Evolutionary conservation across 2,113 vertebrate species (phyloP).

Genomic region (Petromus typicus): DNA sequence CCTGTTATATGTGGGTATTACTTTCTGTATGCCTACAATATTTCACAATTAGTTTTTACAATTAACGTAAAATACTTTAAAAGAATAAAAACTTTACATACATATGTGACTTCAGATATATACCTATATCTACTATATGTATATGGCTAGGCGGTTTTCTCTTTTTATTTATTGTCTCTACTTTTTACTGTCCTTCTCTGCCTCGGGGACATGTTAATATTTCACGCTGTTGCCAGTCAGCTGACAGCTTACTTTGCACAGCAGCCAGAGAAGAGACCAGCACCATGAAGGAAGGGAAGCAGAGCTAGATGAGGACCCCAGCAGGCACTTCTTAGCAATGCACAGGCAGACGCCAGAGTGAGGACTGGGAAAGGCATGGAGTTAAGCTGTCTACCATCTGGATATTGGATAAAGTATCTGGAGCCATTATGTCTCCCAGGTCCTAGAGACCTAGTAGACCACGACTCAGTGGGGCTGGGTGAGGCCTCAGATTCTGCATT

Average conservation of each 20-base stretch:
- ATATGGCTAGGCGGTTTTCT: not conserved
- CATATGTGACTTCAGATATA: not conserved
- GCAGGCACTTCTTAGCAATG: not conserved
- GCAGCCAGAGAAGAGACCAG: not conserved
- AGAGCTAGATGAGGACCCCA: not conserved
- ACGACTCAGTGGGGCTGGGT: not conserved
- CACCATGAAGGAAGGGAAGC: not conserved
- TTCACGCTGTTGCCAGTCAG: conserved; percentile 16
- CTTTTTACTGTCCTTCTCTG: not conserved
- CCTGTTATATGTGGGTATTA: not conserved
- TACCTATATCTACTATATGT: not conserved
- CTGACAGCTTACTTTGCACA: not conserved
- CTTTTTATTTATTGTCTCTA: conserved; percentile 24
- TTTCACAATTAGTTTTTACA: not conserved
- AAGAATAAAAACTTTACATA: not conserved
- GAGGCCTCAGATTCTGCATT: not conserved
- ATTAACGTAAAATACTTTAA: conserved; percentile 46
- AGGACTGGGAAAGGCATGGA: not conserved
- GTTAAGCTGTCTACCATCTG: not conserved
- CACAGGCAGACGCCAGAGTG: not conserved
- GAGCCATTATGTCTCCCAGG: not conserved
- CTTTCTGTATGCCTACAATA: not conserved
- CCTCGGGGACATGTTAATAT: not conserved
- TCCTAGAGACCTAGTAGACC: not conserved
- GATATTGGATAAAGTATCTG: not conserved